Evolutionary conservation across 1,140 invertebrate genomes (phyloP).

Genomic region (Lysiphlebus fabarum): DNA sequence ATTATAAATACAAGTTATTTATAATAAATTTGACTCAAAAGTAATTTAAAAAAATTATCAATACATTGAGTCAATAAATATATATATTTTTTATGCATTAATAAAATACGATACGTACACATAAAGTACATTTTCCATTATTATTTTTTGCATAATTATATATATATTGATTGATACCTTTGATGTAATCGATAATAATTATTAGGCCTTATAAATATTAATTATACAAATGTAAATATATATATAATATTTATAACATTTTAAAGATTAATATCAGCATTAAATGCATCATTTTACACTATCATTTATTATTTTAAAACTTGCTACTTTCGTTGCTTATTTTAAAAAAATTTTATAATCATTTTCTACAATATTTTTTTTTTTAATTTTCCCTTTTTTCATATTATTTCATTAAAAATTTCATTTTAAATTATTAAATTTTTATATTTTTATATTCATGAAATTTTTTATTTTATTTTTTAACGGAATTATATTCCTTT

Average conservation of each 20-base stretch:
- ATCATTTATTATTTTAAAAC: no score
- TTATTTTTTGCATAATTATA: not conserved
- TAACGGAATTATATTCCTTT: constrained; percentile 24
- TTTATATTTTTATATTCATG: constrained; percentile 16
- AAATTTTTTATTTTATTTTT: constrained; percentile 24
- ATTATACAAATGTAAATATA: constrained; percentile 20
- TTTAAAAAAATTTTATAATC: no score
- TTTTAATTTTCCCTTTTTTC: not conserved
- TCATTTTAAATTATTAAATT: not conserved
- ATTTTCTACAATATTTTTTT: constrained; percentile 5
- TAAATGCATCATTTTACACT: constrained; percentile 16
- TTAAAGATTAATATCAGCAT: constrained; percentile 19
- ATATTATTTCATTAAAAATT: not conserved
- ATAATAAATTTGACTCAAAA: no score
- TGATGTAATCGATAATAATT: no score
- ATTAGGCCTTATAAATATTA: not conserved
- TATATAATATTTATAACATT: constrained; percentile 23
- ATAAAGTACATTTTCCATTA: no score
- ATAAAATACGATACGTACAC: not conserved
- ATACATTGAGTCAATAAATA: not conserved
- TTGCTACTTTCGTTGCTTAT: no score
- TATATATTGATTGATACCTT: not conserved
- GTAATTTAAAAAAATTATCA: not conserved
- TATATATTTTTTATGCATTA: not conserved
- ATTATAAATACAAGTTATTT: no score